Conservation (phyloP, 1,140 invertebrate genomes). For the Drosophila santomea region DNA sequence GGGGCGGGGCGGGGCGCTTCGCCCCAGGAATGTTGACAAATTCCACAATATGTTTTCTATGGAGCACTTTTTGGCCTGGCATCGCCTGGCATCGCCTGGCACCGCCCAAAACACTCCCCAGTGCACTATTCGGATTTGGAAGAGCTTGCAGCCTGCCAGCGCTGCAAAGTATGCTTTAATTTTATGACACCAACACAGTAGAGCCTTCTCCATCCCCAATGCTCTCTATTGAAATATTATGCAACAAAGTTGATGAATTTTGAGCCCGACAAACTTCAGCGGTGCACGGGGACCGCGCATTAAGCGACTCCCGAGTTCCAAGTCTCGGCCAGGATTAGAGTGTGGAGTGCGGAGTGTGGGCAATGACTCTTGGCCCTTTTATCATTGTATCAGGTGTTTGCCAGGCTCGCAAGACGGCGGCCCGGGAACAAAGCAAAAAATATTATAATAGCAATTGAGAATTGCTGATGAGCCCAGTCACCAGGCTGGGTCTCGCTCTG, state of each 20-base stretch:
- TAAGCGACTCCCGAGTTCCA: constrained; percentile 72
- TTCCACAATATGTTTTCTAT: constrained; percentile 68
- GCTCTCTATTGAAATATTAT: constrained; percentile 83
- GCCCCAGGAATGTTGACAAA: constrained; percentile 47
- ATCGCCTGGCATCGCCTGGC: not conserved
- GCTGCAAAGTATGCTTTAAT: constrained; percentile 73
- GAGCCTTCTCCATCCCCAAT: constrained; percentile 15
- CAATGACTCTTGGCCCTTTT: constrained; percentile 40
- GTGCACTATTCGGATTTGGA: constrained; percentile 67
- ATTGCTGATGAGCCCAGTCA: constrained; percentile 75
- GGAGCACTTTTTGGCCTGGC: constrained; percentile 9
- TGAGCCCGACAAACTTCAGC: constrained; percentile 61
- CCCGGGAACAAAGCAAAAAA: constrained; percentile 60
- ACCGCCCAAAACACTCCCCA: constrained; percentile 66
- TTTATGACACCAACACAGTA: constrained; percentile 61
- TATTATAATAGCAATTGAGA: constrained; percentile 84
- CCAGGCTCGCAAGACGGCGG: constrained; percentile 36
- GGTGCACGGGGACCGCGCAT: constrained; percentile 71
- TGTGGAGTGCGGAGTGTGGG: not conserved
- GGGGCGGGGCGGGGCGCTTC: not conserved
- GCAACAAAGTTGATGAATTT: constrained; percentile 84
- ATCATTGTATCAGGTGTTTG: constrained; percentile 81
- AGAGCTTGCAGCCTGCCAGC: constrained; percentile 49
- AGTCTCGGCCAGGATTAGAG: constrained; percentile 15
- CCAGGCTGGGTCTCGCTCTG: constrained; percentile 20